Conservation (phyloP, 2,113 vertebrate genomes). For the Azemiops feae region DNA sequence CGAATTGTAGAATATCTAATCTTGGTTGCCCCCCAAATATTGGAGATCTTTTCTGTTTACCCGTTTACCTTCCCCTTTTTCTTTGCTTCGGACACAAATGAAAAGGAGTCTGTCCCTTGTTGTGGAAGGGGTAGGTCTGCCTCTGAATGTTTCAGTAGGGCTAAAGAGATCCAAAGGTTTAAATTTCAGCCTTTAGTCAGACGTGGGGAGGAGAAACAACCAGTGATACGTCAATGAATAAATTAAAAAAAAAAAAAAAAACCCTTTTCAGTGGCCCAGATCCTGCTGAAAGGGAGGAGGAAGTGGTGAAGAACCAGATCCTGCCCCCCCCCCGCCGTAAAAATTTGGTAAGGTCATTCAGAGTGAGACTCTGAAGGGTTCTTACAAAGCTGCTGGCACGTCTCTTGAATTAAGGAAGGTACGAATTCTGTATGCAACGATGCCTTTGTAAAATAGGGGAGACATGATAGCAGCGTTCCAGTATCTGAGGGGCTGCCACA, state of each 20-base stretch:
- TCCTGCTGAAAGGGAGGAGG: not conserved
- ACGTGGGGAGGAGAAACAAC: slow-evolving; percentile 61
- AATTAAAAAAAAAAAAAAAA: slow-evolving; percentile 67
- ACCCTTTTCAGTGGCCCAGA: slow-evolving; percentile 44
- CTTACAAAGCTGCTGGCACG: slow-evolving; percentile 32
- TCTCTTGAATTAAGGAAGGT: no score
- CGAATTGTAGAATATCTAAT: not conserved
- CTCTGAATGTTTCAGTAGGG: slow-evolving; percentile 31
- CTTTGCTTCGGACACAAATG: not conserved
- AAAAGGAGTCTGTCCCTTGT: not conserved
- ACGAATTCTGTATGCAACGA: not conserved
- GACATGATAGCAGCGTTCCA: no score
- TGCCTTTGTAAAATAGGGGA: not conserved
- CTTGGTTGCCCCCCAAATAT: not conserved
- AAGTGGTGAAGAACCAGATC: not conserved
- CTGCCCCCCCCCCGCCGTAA: not conserved
- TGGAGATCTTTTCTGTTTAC: not conserved
- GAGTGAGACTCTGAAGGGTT: not conserved
- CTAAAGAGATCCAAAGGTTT: slow-evolving; percentile 51
- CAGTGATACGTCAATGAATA: slow-evolving; percentile 79
- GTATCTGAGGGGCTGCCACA: no score
- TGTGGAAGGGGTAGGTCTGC: not conserved
- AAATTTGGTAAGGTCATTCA: not conserved
- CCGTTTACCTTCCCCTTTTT: no score
- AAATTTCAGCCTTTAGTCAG: slow-evolving; percentile 71